Base-by-base conservation (phyloP, 2,888 invertebrate species). In the Cephalotes varians region DNA sequence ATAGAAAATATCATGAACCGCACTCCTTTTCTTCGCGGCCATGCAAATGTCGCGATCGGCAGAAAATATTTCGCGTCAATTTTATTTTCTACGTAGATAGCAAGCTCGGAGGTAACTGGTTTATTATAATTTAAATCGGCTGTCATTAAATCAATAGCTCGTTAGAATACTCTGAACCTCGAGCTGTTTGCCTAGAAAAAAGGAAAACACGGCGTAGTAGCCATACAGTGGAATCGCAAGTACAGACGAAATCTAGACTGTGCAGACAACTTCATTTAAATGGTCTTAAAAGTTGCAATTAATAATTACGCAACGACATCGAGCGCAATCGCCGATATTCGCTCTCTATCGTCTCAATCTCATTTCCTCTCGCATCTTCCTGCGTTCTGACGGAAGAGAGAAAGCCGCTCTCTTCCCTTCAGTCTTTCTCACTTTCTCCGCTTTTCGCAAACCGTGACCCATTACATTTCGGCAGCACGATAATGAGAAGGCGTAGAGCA, bases 401-500 rank as follows among this genome's bases (percentile, higher is more conserved):
- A 47, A 9, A 62, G 25, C n/a, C 10, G 4, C 18, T 81, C 56
- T 54, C 40, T 60, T 15, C 34, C 21, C 21, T 7, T 69, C n/a
- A 18, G 31, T 65, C 81, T 81, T 31, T 73, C 65, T 40, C 3
- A 28, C 51, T 60, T 37, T 56, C n/a, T 15, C 7, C 62, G 15
- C 31, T 71, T 40, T 60, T 83, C 74, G 74, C 72, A 81, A 67
- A 85, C 80, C 83, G 86, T 85, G 85, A 84, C 80, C 85, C 84
- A 85, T 85, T 87, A 86, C 82, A 81, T 86, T 89, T 89, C 87
- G 89, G 83, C 82, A 85, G 73, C 44, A 47, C 76, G 81, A 80
- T 86, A 88, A 88, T 85, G 87, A 90, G 86, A 87, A 85, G 85
- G 83, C 80, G 58, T 81, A 85, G 82, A 82, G 82, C 31, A 74